Evolutionary conservation across 2,113 vertebrate genomes (phyloP).

Genomic region (Paedocypris sp.): DNA sequence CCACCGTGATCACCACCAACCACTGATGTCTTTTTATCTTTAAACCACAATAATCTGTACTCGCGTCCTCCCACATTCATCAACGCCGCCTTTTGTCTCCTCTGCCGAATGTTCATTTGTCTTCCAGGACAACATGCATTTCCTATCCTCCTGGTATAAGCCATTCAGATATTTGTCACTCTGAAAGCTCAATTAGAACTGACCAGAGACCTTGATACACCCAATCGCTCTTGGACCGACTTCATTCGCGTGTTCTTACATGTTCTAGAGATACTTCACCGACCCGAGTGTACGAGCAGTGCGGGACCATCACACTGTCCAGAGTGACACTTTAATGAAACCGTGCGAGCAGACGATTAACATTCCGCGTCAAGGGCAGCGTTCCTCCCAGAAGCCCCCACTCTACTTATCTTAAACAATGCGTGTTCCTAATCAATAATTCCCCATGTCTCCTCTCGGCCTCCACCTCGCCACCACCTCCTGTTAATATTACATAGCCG

Average conservation of each 20-base stretch:
- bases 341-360: not conserved
- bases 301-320: no score
- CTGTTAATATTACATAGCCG: constrained; percentile 51
- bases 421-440: constrained; percentile 5
- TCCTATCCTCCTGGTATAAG: not conserved
- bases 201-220: no score
- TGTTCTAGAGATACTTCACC: no score
- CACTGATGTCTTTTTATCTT: not conserved
- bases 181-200: no score
- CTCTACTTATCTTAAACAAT: not conserved
- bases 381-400: not conserved
- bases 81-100: not conserved
- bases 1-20: no score
- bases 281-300: no score
- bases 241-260: not conserved
- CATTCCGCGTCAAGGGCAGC: not conserved
- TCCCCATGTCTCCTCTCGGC: not conserved
- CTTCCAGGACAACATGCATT: not conserved
- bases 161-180: not conserved
- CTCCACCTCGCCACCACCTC: not conserved
- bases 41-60: not conserved
- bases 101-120: constrained; percentile 1
- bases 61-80: not conserved
- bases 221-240: not conserved
- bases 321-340: not conserved